Evolutionary conservation across 2,113 vertebrate genomes (phyloP), one percentile per base, ranked within the genome.

Genomic region (Pampusana beccarii): DNA sequence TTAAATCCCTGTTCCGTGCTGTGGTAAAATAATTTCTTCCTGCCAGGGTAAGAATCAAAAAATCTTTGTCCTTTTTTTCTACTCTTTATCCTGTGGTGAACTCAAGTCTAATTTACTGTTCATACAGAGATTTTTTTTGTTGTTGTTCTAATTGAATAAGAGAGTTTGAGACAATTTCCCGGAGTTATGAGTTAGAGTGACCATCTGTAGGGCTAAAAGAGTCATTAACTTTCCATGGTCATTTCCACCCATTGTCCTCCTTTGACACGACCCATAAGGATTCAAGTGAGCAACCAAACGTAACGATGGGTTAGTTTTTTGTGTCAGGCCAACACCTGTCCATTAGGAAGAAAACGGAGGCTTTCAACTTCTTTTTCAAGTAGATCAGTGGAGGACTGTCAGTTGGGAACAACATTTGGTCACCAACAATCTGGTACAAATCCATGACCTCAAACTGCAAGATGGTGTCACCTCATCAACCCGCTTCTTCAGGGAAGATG

Each of bases 281-380:
- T 82, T 82, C 85, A 66, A 93, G 85, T 90, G 42, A 88, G 87
- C 85, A 62, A 85, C 75, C 67, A 64, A 92, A 86, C 18, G 72
- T 75, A 81, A 83, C 0, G 9, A 71, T 84, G 96, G 80, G 64
- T 34, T 91, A 60, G 11, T 15, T 29, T 96, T 93, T 75, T 91
- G 60, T 94, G 88, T 96, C 75, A 46, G 62, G 75, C 73, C 21
- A 92, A 92, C 95, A 96, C 96, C 93, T 97, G 96, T 56, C 96
- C 88, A 50, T 93, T 92, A 81, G 40, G 88, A 36, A 57, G 86
- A 91, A 89, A 96, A 81, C 3, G 2, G 78, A 92, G 62, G 80
- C 92, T 94, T 67, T 81, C 73, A 53, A 86, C 60, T 94, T 72
- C 44, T 92, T 81, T 93, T 61, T 34, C 60, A 61, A 93, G 90